A percentile compares a stretch with the other conserved stretches of the same genome.
phyloP scores from a whole-genome alignment of 2,888 invertebrate species.

The Zeuzera pyrina region DNA sequence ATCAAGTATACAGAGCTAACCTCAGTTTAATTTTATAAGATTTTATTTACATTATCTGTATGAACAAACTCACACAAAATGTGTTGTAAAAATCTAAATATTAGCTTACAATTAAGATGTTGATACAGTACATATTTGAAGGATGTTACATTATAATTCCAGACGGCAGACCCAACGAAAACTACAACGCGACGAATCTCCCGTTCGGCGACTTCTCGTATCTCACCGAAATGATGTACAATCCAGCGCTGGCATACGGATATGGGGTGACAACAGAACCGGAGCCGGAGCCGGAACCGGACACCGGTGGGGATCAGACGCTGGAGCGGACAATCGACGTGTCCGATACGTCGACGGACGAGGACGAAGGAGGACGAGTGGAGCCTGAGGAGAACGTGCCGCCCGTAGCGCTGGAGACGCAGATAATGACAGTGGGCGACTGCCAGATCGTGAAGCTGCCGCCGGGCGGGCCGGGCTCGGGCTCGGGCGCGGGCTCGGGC shows the following conservation, averaged over 20 bases:
- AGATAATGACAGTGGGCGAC: slow-evolving; percentile 67
- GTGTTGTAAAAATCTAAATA: too few relatives aligned
- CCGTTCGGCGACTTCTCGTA: slow-evolving; percentile 72
- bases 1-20: too few relatives aligned
- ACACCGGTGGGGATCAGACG: slow-evolving; percentile 28
- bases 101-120: too few relatives aligned
- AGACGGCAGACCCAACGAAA: slow-evolving; percentile 67
- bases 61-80: too few relatives aligned
- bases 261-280: slow-evolving; percentile 50
- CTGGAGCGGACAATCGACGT: slow-evolving; percentile 61
- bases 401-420: slow-evolving; percentile 47
- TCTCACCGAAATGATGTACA: slow-evolving; percentile 67
- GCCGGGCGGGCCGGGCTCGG: slow-evolving; percentile 39
- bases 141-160: too few relatives aligned
- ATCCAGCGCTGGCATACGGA: slow-evolving; percentile 41
- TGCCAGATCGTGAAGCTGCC: slow-evolving; percentile 66
- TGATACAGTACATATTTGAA: too few relatives aligned
- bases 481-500: slow-evolving; percentile 28
- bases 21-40: too few relatives aligned
- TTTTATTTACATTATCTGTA: too few relatives aligned
- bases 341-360: slow-evolving; percentile 53
- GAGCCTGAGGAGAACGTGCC: slow-evolving; percentile 51
- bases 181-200: slow-evolving; percentile 68
- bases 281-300: slow-evolving; percentile 43
- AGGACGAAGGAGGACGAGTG: slow-evolving; percentile 42